Percentiles rank a stretch among this genome's conserved stretches.
Conservation (phyloP, 2,113 vertebrate genomes). For the Oreochromis niloticus region DNA sequence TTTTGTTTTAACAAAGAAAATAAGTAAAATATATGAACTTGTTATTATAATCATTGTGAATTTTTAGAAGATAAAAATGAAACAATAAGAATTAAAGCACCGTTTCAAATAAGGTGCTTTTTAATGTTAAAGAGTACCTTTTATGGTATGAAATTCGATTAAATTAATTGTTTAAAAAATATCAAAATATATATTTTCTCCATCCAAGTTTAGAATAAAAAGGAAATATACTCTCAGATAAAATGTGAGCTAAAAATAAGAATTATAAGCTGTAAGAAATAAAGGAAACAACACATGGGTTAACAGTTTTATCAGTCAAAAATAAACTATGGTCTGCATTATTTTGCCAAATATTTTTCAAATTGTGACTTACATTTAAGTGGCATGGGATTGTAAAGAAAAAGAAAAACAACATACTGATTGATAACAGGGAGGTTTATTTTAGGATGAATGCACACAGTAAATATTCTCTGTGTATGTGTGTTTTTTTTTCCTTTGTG, state of each 20-base stretch:
- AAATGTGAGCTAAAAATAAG: neutral
- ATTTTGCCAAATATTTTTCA: neutral
- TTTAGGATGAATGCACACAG: neutral
- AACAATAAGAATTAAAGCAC: neutral
- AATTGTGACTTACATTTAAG: neutral
- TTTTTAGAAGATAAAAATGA: neutral
- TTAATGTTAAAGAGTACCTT: neutral
- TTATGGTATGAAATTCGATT: neutral
- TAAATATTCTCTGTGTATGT: neutral
- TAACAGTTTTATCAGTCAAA: neutral
- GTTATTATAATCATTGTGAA: neutral
- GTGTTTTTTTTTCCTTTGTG: neutral
- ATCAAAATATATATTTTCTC: neutral
- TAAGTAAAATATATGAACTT: neutral
- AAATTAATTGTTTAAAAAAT: neutral
- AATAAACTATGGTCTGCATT: neutral
- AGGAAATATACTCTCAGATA: neutral
- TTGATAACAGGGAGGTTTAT: neutral
- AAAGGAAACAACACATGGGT: accelerated
- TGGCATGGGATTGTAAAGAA: neutral
- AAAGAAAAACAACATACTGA: neutral
- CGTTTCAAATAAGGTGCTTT: neutral
- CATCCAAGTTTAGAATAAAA: neutral
- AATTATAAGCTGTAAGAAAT: neutral
- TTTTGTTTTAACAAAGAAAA: neutral